Evolutionary conservation across 2,113 vertebrate genomes (phyloP), one percentile per base, ranked within the genome.

Genomic region (Mystacornis crossleyi): DNA sequence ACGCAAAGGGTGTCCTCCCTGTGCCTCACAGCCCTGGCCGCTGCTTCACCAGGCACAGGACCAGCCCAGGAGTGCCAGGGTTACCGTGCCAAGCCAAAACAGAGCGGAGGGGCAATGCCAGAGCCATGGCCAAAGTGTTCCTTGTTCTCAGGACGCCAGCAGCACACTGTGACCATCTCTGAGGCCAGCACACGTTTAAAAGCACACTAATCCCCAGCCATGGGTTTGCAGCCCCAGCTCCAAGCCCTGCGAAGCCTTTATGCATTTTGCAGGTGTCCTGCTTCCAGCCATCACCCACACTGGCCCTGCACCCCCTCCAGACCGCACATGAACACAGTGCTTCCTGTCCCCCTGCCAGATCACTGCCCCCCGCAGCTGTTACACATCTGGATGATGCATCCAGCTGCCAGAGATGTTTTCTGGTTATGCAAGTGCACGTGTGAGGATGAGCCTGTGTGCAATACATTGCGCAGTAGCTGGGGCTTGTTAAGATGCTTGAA

Each of bases 371-470:
- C 38, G 4, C 25, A 66, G 34, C 31, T 69, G 71, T 8, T 36
- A 18, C 36, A 81, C 36, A 23, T 16, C 58, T 77, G 54, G 8
- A 8, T 10, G 62, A 10, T 53, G 31, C 36, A 53, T 19, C 61
- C 77, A 74, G 70, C 45, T 75, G 45, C 53, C 29, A 43, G 65
- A 36, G 47, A 4, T 11, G 21, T 31, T 80, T 85, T 29, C 36
- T 57, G 26, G 38, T 40, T 57, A 1, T 26, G 2, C 14, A 33
- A 3, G 9, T 1, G 25, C 7, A 0, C 2, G 2, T 24, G 54
- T 34, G 47, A 81, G 64, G 34, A 24, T 7, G 28, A 67, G 21
- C 0, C 0, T 25, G 40, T 28, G 73, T 12, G 4, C 58, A 43
- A 6, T 2, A 2, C 55, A 1, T 9, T n/a, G 36, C 21, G 8